Conservation (phyloP, 2,113 vertebrate genomes). For the Onychostoma macrolepis region DNA sequence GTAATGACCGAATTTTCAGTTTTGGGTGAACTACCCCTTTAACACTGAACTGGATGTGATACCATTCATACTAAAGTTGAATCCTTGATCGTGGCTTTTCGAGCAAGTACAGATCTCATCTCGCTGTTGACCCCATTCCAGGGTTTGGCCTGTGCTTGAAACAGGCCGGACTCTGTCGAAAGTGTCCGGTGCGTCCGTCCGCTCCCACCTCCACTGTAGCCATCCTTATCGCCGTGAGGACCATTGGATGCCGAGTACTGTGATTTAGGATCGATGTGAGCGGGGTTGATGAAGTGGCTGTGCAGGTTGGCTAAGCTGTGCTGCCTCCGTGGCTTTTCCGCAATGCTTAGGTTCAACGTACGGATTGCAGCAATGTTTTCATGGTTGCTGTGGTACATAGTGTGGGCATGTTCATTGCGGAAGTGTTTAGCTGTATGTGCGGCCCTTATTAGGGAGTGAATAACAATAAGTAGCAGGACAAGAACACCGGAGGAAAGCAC, state of each 20-base stretch:
- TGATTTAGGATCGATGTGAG: slow-evolving; percentile 65
- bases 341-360: slow-evolving; percentile 68
- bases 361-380: slow-evolving; percentile 55
- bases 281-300: slow-evolving; percentile 73
- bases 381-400: slow-evolving; percentile 78
- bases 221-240: slow-evolving; percentile 64
- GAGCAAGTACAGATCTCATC: slow-evolving; percentile 79
- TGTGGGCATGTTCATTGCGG: slow-evolving; percentile 63
- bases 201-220: slow-evolving; percentile 64
- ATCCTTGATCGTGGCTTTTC: slow-evolving; percentile 80
- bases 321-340: slow-evolving; percentile 64
- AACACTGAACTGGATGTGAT: too few relatives aligned
- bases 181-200: slow-evolving; percentile 73
- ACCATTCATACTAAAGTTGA: slow-evolving; percentile 86
- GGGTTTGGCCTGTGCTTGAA: slow-evolving; percentile 72
- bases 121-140: slow-evolving; percentile 85
- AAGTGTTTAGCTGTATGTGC: slow-evolving; percentile 58
- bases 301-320: slow-evolving; percentile 75
- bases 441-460: slow-evolving; percentile 78
- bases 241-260: slow-evolving; percentile 65
- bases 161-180: slow-evolving; percentile 72
- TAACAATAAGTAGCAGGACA: slow-evolving; percentile 75
- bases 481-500: slow-evolving; percentile 83
- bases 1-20: too few relatives aligned
- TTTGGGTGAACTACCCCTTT: too few relatives aligned